phyloP scores from a whole-genome alignment of 2,797 vertebrate species.

The Hippocampus kuda region DNA sequence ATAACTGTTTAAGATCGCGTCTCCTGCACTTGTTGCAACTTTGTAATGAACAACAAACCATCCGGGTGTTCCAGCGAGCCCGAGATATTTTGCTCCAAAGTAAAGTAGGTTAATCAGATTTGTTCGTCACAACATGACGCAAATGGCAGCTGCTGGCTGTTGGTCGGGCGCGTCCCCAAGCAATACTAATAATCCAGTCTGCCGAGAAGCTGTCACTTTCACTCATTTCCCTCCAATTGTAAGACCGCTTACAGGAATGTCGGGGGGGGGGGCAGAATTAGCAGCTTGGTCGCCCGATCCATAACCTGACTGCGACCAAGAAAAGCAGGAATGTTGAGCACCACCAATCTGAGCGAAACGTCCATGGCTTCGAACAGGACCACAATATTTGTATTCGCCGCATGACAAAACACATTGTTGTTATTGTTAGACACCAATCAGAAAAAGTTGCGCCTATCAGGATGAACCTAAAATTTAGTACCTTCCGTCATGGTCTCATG shows the following conservation, averaged over 20 bases:
- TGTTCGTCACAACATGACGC: constrained; percentile 64
- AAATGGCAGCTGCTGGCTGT: constrained; percentile 50
- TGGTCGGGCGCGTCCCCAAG: constrained; percentile 50
- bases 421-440: neutral
- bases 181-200: constrained; percentile 59
- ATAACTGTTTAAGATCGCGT: neutral
- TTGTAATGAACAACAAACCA: constrained; percentile 38
- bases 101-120: constrained; percentile 73
- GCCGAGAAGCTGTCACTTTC: constrained; percentile 59
- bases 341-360: neutral
- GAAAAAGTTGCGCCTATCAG: neutral
- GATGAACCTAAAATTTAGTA: neutral
- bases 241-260: constrained; percentile 58
- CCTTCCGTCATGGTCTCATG: no score
- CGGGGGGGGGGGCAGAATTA: constrained; percentile 37
- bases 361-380: constrained; percentile 13
- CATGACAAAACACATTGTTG: neutral
- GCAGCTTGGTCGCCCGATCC: constrained; percentile 17
- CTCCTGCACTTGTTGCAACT: neutral
- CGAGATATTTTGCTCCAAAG: constrained; percentile 52
- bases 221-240: constrained; percentile 47
- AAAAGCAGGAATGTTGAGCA: constrained; percentile 26
- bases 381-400: neutral
- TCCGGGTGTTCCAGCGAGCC: constrained; percentile 35
- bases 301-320: constrained; percentile 15